These are phyloP conservation scores for Aleiodes testaceus DNA, from an alignment of 2,888 invertebrate species.

Conservation along the genomic window DNA sequence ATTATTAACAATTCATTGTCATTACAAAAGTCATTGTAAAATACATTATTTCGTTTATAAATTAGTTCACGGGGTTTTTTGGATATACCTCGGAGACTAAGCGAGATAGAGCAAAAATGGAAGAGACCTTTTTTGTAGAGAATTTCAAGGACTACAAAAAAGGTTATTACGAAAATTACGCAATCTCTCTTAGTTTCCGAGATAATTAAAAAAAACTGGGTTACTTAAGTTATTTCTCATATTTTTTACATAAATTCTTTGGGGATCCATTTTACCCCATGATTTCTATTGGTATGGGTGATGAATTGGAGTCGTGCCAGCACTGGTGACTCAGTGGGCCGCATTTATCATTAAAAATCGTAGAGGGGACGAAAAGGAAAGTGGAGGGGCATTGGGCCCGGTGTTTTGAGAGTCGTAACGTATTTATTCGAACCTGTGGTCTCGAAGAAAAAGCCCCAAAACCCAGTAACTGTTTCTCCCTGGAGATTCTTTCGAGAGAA, in stretches of 20 bases:
- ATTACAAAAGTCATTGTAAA: no score
- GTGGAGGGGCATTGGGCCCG: conserved; percentile 60
- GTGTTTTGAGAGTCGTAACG: conserved; percentile 69
- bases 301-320: conserved; percentile 1
- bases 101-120: no score
- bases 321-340: conserved; percentile 19
- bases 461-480: no score
- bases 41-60: no score
- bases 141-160: no score
- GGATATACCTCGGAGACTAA: no score
- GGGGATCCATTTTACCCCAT: not conserved
- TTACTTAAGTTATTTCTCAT: not conserved
- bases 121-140: no score
- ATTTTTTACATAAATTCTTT: not conserved
- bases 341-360: conserved; percentile 12
- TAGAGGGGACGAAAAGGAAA: conserved; percentile 37
- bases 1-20: no score
- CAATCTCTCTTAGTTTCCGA: no score
- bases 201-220: not conserved
- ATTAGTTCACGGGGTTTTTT: no score
- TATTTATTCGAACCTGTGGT: conserved; percentile 70
- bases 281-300: conserved; percentile 20
- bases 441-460: not conserved
- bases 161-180: no score
- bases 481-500: no score